Conservation (phyloP, 2,888 invertebrate genomes). For the Deilephila porcellus region DNA sequence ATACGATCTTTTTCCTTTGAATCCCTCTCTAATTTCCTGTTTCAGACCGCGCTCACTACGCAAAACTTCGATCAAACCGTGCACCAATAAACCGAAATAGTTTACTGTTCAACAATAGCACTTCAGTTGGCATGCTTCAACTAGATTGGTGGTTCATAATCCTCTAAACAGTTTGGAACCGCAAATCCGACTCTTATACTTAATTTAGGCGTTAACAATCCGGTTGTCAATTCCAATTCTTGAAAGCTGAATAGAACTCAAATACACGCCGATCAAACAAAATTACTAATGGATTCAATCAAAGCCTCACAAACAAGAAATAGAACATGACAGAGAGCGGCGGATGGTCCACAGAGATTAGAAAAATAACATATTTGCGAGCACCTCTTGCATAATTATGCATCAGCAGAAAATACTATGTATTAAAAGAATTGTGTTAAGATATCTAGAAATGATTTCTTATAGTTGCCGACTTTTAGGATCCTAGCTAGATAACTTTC, state of each 20-base stretch:
- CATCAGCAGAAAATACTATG: too few species aligned
- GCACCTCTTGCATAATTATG: too few species aligned
- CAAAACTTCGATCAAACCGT: constrained; percentile 4
- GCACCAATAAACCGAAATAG: neutral
- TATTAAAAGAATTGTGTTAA: too few species aligned
- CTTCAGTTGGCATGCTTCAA: neutral
- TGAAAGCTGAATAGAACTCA: constrained; percentile 22
- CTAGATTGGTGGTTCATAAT: constrained; percentile 21
- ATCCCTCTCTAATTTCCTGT: neutral
- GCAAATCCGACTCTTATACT: neutral
- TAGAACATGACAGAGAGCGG: neutral
- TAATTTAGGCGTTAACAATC: constrained; percentile 19
- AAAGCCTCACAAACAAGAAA: constrained; percentile 13
- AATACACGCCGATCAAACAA: constrained; percentile 24
- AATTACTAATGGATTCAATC: constrained; percentile 24
- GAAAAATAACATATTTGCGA: constrained; percentile 8
- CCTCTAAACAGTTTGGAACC: neutral
- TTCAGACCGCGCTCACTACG: neutral
- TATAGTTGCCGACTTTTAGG: too few species aligned
- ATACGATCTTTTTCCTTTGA: neutral
- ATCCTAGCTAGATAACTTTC: too few species aligned
- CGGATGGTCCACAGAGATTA: neutral
- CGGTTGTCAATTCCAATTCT: constrained; percentile 23
- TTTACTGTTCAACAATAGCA: neutral
- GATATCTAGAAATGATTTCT: too few species aligned